Evolutionary conservation across 2,888 invertebrate genomes (phyloP).

Genomic region (Boloria euphrosyne): DNA sequence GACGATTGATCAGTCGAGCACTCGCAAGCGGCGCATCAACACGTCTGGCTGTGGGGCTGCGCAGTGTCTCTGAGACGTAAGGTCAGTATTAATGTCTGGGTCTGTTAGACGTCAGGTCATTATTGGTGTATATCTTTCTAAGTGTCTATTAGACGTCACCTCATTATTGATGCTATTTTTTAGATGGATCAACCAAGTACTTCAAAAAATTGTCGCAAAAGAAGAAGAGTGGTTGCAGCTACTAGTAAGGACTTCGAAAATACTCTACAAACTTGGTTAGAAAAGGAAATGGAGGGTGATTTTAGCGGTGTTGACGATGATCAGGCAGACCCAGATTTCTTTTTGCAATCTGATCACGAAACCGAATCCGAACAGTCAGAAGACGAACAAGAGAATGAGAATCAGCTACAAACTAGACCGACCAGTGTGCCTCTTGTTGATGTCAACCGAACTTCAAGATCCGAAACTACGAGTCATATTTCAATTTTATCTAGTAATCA

Average conservation of each 20-base stretch:
- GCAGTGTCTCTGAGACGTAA: not conserved
- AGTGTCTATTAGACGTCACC: not conserved
- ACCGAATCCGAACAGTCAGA: too few relatives aligned
- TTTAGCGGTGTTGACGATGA: conserved; percentile 29
- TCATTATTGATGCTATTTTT: too few relatives aligned
- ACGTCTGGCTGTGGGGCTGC: not conserved
- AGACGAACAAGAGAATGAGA: too few relatives aligned
- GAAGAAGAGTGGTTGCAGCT: not conserved
- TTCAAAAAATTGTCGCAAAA: not conserved
- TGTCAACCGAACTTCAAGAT: too few relatives aligned
- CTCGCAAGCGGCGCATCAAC: not conserved
- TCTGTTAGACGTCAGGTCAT: not conserved
- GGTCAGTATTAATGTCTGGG: conserved; percentile 1
- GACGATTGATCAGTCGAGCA: too few relatives aligned
- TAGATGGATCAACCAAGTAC: too few relatives aligned
- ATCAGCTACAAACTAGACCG: too few relatives aligned
- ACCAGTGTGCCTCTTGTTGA: too few relatives aligned
- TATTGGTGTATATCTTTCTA: conserved; percentile 3
- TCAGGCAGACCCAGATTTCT: conserved; percentile 19
- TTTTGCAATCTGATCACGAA: too few relatives aligned
- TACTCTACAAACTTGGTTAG: conserved; percentile 11
- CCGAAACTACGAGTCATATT: not conserved
- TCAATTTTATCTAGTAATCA: conserved; percentile 13
- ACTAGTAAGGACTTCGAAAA: conserved; percentile 3
- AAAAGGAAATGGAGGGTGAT: conserved; percentile 23